Evolutionary conservation across 2,113 vertebrate genomes (phyloP), one percentile per base, ranked within the genome.

Genomic region (Vombatus ursinus): DNA sequence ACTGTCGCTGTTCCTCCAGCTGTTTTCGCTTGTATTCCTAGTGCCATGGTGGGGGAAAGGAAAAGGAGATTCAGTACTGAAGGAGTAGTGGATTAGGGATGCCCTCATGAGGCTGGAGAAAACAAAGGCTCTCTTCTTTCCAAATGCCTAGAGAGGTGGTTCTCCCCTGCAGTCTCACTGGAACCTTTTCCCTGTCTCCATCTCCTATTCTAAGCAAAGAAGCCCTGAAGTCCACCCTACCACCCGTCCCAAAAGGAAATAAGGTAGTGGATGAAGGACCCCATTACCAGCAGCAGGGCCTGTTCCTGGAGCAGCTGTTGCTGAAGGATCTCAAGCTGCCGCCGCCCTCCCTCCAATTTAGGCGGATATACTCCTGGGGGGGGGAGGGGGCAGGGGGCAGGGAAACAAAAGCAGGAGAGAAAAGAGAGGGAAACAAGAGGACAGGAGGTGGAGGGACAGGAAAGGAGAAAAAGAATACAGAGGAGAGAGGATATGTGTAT

Each of bases 291-390:
- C 94, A 99, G 99, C 96, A 99, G 98, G 51, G 99, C 99, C 98
- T 99, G 99, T 98, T 99, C 99, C 99, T 99, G 99, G 97, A 99
- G 99, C 98, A 99, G 98, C 99, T 99, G 99, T 98, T 99, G 99
- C 98, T 99, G 99, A 91, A 99, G 99, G 97, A 99, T 99, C 98
- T 99, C 99, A 98, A 99, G 99, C 98, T 99, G 99, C 91, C 99
- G 98, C 98, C 99, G 99, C 98, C 99, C 99, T 97, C 99, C 99
- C 98, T 99, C 99, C 98, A 99, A 99, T 98, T 99, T 99, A 97
- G 99, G 98, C 99, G 99, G 97, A 99, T 99, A 98, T 99, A 99
- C 97, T 99, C 99, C 99, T 99, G 98, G 96, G 97, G 95, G 97
- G 95, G 9, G 3, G 91, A 97, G 93, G 93, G 94, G 95, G 96